Evolutionary conservation across 2,797 vertebrate species (phyloP).

Genomic region (Ceryle rudis): DNA sequence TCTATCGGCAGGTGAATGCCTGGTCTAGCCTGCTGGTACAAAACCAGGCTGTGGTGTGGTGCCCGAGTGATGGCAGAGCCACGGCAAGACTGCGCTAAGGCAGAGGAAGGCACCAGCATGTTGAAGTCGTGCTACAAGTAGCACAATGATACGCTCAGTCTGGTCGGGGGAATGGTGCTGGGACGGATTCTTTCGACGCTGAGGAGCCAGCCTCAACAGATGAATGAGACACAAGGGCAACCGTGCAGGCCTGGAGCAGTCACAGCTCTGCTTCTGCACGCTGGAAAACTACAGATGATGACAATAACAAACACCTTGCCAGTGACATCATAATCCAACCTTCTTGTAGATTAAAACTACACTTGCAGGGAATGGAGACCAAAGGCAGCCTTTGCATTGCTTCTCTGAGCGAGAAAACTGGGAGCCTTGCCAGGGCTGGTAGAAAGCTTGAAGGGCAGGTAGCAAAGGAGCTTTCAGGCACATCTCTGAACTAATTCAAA

Average conservation of each 20-base stretch:
- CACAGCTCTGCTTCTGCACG: not conserved
- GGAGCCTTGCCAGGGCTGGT: not conserved
- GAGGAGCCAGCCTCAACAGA: not conserved
- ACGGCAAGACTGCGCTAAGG: not conserved
- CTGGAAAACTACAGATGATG: not conserved
- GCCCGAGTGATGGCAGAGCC: not conserved
- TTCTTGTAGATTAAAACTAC: not conserved
- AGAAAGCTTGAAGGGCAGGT: not conserved
- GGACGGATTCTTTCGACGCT: not conserved
- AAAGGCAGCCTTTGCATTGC: not conserved
- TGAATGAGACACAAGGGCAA: not conserved
- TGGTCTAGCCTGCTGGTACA: not conserved
- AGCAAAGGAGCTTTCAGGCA: not conserved
- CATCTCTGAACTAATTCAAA: not conserved
- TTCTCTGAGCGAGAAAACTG: not conserved
- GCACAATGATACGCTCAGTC: accelerated
- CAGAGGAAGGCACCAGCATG: not conserved
- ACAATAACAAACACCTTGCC: not conserved
- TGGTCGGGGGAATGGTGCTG: not conserved
- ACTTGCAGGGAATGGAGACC: not conserved
- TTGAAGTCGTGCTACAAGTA: not conserved
- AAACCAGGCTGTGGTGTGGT: not conserved
- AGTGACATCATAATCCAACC: not conserved
- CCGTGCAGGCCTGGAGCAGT: not conserved
- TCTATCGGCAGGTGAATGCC: not conserved